Percentiles rank a stretch among this genome's conserved stretches.
Evolutionary conservation across 2,113 vertebrate genomes (phyloP).

Genomic region (Platysternon megacephalum): DNA sequence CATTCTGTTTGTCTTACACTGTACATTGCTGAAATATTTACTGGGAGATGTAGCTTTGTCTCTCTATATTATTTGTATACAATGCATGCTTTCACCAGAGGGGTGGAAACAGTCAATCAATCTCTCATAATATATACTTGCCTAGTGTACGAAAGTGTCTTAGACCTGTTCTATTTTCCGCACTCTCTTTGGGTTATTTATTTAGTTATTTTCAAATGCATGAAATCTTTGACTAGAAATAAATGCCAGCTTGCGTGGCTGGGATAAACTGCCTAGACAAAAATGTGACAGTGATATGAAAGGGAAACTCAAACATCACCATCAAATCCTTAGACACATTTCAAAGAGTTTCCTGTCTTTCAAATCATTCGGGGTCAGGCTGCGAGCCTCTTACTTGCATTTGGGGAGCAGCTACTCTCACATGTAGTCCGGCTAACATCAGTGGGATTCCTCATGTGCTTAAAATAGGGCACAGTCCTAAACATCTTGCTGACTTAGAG

Average conservation of each 20-base stretch:
- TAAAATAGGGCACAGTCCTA: neutral
- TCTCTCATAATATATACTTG: neutral
- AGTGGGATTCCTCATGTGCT: neutral
- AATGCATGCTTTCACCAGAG: neutral
- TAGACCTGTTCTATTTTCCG: constrained; percentile 17
- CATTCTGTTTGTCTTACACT: neutral
- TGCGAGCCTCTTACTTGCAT: neutral
- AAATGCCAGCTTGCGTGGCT: neutral
- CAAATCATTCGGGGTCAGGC: neutral
- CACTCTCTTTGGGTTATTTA: neutral
- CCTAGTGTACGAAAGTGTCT: neutral
- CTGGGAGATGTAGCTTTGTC: neutral
- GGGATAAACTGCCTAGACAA: neutral
- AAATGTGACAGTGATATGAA: constrained; percentile 40
- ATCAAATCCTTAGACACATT: constrained; percentile 60
- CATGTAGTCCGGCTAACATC: rapidly evolving
- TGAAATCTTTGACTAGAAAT: constrained; percentile 20
- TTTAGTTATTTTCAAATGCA: constrained; percentile 27
- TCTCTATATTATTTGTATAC: neutral
- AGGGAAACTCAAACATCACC: constrained; percentile 48
- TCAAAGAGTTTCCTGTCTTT: constrained; percentile 65
- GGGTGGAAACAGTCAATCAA: neutral
- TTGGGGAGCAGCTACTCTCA: neutral
- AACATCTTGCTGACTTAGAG: rapidly evolving
- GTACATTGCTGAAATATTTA: neutral